Evolutionary conservation across 2,888 invertebrate species (phyloP).

Genomic region (Chrysodeixis includens): DNA sequence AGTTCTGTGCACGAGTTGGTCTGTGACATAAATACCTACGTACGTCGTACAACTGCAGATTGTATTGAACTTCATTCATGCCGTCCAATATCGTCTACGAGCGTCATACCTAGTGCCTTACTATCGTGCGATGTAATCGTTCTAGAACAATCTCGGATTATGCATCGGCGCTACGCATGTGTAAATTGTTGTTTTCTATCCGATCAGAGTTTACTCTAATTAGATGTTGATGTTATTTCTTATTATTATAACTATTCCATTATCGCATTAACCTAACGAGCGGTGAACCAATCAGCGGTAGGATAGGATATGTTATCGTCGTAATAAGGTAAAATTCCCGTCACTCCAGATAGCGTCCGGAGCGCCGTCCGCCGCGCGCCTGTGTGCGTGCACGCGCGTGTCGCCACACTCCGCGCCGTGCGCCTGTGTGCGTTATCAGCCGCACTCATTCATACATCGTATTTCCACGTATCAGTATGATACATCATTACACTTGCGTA

Average conservation of each 20-base stretch:
- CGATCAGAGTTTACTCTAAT: conserved; percentile 26
- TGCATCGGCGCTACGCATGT: not conserved
- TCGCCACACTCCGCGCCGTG: conserved; percentile 12
- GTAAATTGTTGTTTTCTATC: conserved; percentile 8
- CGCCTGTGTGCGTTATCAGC: conserved; percentile 60
- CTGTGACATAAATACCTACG: conserved; percentile 26
- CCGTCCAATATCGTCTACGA: conserved; percentile 18
- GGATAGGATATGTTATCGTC: conserved; percentile 40
- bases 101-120: conserved; percentile 18
- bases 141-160: conserved; percentile 24
- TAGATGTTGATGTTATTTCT: conserved; percentile 17
- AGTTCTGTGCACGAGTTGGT: conserved; percentile 14
- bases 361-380: not conserved
- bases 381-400: conserved; percentile 29
- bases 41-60: conserved; percentile 30
- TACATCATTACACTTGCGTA: conserved; percentile 51
- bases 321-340: conserved; percentile 62
- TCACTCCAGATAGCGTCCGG: conserved; percentile 44
- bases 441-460: conserved; percentile 61
- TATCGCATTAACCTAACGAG: conserved; percentile 20
- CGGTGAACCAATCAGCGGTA: conserved; percentile 37
- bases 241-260: conserved; percentile 15
- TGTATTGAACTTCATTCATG: conserved; percentile 42
- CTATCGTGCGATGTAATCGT: conserved; percentile 16
- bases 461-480: conserved; percentile 27